Base-by-base conservation (phyloP, 1,140 invertebrate genomes). In the Lepidotrigona ventralis region DNA sequence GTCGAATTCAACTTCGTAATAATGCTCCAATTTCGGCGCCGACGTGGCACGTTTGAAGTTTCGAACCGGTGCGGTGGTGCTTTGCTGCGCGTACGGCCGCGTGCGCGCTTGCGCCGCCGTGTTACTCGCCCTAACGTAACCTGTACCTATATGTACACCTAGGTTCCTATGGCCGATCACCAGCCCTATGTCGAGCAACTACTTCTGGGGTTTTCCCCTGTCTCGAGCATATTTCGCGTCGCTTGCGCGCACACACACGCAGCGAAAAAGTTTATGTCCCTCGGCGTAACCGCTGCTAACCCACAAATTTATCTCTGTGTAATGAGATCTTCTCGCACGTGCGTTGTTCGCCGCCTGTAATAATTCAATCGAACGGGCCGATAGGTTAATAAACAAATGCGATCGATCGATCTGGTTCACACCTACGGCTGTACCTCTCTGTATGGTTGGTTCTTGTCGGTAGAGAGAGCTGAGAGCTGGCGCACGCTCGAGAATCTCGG, bases 11-110 rank as follows among this genome's bases (percentile, higher is more conserved):
- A 89, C 87, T 86, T 90, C 87, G 86, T 91, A 91, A 92, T 92
- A 91, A 91, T 90, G 87, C 88, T 91, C 85, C 88, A 91, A 91
- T 92, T 91, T 90, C 79, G 89, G 84, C 80, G 81, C 85, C 80
- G 84, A 72, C 82, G 79, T 75, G 66, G 54, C 15, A 51, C 58
- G 79, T 82, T 77, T 76, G 84, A 82, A 85, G 79, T 82, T 77
- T 66, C 66, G 72, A 60, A 21, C 79, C 54, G 39, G 51, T 54
- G 23, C 79, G 63, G 51, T 54, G 14, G 69, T 11, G 29, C n/a
- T 63, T 29, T 76, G 23, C 15, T 58, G 85, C 83, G 82, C 83
- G 81, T 46, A 56, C 53, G 46, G 79, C 86, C 89, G 88, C 90
- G 88, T 86, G 86, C 85, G 88, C 86, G 14, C 14, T 5, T 39